A percentile compares a stretch with the other conserved stretches of the same genome.
phyloP scores from a whole-genome alignment of 2,113 vertebrate genomes.

The Numida meleagris region DNA sequence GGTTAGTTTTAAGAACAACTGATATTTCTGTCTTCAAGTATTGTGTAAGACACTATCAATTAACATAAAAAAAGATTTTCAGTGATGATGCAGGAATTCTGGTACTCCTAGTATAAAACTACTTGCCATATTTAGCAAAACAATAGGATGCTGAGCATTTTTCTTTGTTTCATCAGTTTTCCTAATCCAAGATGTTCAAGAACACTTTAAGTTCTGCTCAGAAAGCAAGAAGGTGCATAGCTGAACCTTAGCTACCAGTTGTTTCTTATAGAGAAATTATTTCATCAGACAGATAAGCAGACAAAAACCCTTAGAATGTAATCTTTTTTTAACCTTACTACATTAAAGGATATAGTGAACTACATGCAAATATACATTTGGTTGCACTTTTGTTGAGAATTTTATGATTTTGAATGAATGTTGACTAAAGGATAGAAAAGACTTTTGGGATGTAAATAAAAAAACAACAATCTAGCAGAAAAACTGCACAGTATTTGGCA shows the following conservation, averaged over 20 bases:
- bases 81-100: background rate
- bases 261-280: background rate
- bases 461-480: background rate
- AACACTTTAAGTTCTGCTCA: background rate
- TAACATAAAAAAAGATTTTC: background rate
- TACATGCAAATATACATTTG: background rate
- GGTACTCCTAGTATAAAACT: background rate
- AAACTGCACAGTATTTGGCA: background rate
- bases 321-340: background rate
- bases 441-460: background rate
- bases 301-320: background rate
- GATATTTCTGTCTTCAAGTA: background rate
- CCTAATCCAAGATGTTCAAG: background rate
- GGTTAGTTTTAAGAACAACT: background rate
- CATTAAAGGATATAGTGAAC: background rate
- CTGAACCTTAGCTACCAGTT: background rate
- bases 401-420: background rate
- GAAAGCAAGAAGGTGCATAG: background rate
- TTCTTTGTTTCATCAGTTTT: background rate
- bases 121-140: background rate
- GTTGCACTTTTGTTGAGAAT: background rate
- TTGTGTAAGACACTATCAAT: background rate
- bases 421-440: background rate
- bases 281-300: background rate
- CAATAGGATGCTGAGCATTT: background rate